Evolutionary conservation across 2,888 invertebrate species (phyloP), one percentile per base, ranked within the genome.

Genomic region (Leptopilina myrica): DNA sequence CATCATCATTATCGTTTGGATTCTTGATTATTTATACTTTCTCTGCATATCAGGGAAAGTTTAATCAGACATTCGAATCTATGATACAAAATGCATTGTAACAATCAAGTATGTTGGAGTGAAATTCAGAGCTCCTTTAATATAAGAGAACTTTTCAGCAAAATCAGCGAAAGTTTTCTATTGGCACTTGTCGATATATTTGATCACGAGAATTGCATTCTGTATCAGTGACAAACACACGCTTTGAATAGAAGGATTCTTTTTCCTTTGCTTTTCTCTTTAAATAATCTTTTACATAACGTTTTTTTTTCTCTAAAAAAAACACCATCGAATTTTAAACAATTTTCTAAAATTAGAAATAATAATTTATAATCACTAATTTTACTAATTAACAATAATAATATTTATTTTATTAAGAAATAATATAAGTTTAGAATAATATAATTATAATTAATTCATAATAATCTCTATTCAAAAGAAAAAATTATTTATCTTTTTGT

Each of bases 41-140:
- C 83, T 80, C 82, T 79, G 62, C 49, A 77, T 78, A 84, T 79
- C 80, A 80, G 84, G 82, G 84, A 84, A 84, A 84, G 84, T 82
- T 81, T 82, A 82, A 84, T 83, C 84, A 67, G 83, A 78, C 79
- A 78, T 43, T 79, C 78, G 79, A 43, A 79, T 79, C 80, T 82
- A 80, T 81, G 79, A 84, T 84, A 84, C 81, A 83, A 84, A 83
- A 83, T 82, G 84, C 84, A 82, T 83, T 84, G 81, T 84, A 82
- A 82, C 83, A 84, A 83, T 81, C 78, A 79, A 81, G 82, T 20
- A 20, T 80, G 15, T 62, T 6, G 33, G 78, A 84, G 83, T 83
- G 84, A 82, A 84, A 84, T 83, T 84, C 81, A 49, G 79, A 83
- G 83, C 80, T 81, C 82, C 78, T 80, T 49, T 12, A 49, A 49